Evolutionary conservation across 2,888 invertebrate species (phyloP), one percentile per base, ranked within the genome.

Genomic region (Calliphora vomitoria): DNA sequence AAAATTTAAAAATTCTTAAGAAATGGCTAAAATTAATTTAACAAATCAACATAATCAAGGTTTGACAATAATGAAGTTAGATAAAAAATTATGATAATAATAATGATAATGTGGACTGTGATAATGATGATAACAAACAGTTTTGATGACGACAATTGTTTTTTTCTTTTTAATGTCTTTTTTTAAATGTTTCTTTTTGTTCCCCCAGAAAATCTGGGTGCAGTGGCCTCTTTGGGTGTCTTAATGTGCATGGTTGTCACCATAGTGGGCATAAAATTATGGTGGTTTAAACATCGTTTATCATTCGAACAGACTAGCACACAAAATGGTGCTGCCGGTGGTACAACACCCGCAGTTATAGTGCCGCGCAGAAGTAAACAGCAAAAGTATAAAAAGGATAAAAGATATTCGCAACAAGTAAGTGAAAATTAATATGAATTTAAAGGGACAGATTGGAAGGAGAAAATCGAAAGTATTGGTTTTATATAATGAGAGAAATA

Each of bases 221-320:
- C 80, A 38, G 20, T 89, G 60, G 87, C 86, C 69, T 78, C 88
- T n/a, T 50, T 88, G 55, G 88, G 88, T n/a, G 60, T 88, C 4
- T 60, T 93, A 78, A 35, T 91, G 31, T 91, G 92, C 66, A 89
- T 94, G 76, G 89, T 93, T 6, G 89, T 92, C 5, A 89, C 91
- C 0, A 87, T 94, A 83, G 82, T 94, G 80, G 94, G 94, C 68
- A 93, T 94, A 25, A 94, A 94, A 89, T 90, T 95, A 18, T 94
- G 94, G 91, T 94, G 94, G 92, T 95, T 95, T 90, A 93, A 94
- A 68, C 94, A 94, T 38, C 93, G 94, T 13, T 90, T 93, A 25
- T 91, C 89, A 64, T 93, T 93, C 75, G 91, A 92, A 50, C 90
- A 89, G 41, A 82, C 88, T 38, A 84, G 88, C 31, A 88, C 85